Evolutionary conservation across 2,113 vertebrate genomes (phyloP), one percentile per base, ranked within the genome.

Genomic region (Proteles cristata): DNA sequence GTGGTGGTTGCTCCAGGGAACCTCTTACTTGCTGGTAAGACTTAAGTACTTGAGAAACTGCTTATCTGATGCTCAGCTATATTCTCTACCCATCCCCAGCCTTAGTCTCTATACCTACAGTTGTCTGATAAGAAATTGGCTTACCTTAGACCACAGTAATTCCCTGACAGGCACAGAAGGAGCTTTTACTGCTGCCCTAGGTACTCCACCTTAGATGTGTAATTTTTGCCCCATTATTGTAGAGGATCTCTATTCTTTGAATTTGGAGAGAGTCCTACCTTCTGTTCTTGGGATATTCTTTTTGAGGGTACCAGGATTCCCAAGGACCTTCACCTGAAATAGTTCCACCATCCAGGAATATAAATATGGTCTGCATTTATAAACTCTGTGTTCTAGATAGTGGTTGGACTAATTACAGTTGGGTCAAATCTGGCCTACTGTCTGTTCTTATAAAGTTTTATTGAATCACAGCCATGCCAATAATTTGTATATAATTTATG

Each of bases 401-500:
- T 4, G 31, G 25, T 55, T 63, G 43, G 17, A 7, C 58, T 55
- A 55, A 66, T 11, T 92, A 16, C 3, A 79, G 16, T 69, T 65
- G 39, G 50, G 25, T n/a, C 26, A 74, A 28, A 71, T 80, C 9
- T 92, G 31, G 63, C n/a, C 61, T 48, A 45, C 23, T 91, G 25
- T 48, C n/a, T 84, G 39, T 76, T 90, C 87, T 88, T 88, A 74
- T 43, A 12, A 50, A 53, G 4, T 43, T 45, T 83, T 61, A 43
- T 21, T 83, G 55, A 66, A 53, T 61, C 25, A 82, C 53, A 65
- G 66, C 55, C 26, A 33, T 65, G 3, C 14, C 9, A 66, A 35
- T 88, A 50, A 66, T 53, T 45, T 25, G 73, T 39, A 65, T n/a
- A 79, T 92, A 63, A 73, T 55, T 83, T 89, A 85, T 89, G 84